Percentiles rank a stretch among this genome's conserved stretches.
These are phyloP conservation scores for Palythoa grandiflora DNA, from an alignment of 92 coral and sea anemone genomes.

Conservation along the genomic window DNA sequence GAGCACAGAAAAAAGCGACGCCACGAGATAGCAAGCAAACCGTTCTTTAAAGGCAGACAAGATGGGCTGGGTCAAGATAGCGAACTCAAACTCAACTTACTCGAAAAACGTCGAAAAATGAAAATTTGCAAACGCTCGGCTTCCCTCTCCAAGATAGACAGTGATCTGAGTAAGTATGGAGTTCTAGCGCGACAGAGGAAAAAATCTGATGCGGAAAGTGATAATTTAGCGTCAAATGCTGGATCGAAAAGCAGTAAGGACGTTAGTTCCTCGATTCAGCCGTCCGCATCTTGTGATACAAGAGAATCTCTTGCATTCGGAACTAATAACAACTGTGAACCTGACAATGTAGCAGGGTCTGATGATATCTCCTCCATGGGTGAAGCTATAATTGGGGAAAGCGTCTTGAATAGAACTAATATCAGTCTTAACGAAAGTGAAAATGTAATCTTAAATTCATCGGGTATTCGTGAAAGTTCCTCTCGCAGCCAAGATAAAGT, in stretches of 20 bases:
- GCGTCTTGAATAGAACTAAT: not conserved
- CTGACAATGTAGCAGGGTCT: not conserved
- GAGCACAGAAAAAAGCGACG: constrained; percentile 81
- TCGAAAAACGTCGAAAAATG: constrained; percentile 65
- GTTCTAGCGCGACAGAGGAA: constrained; percentile 47
- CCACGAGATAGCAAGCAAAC: constrained; percentile 74
- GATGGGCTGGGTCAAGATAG: not conserved
- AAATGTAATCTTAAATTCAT: not conserved
- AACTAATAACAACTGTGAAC: not conserved
- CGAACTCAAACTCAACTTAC: constrained; percentile 23
- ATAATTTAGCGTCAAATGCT: not conserved
- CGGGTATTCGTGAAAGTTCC: not conserved
- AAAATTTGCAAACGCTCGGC: constrained; percentile 16
- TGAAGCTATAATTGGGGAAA: not conserved
- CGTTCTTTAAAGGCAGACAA: constrained; percentile 60
- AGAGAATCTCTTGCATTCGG: not conserved
- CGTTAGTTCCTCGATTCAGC: not conserved
- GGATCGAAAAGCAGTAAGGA: not conserved
- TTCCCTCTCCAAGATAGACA: constrained; percentile 13
- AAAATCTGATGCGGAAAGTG: constrained; percentile 16
- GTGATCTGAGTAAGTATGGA: constrained; percentile 35
- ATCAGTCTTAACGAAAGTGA: not conserved
- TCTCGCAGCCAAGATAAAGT: not conserved
- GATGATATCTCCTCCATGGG: not conserved
- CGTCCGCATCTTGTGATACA: not conserved